Conservation (phyloP, 2,888 invertebrate genomes). For the Andrena dorsata region DNA sequence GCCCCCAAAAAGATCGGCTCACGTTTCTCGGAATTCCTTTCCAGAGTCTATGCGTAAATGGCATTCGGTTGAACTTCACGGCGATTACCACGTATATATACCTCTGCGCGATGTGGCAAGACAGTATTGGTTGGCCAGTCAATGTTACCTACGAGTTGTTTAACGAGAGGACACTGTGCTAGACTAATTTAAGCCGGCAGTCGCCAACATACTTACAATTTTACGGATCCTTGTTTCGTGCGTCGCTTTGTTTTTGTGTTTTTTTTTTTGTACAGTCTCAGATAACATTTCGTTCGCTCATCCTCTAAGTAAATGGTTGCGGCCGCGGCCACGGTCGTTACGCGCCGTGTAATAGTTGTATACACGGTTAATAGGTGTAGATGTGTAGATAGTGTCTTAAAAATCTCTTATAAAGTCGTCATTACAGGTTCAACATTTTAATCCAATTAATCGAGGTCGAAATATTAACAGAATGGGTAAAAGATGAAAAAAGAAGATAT, state of each 20-base stretch:
- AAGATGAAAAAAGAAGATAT: constrained; percentile 41
- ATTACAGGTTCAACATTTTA: constrained; percentile 79
- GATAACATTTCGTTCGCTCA: constrained; percentile 54
- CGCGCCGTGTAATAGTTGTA: constrained; percentile 51
- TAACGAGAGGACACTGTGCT: constrained; percentile 51
- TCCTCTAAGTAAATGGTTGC: constrained; percentile 42
- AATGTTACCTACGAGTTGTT: constrained; percentile 81
- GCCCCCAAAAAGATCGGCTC: not conserved
- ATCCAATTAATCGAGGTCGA: constrained; percentile 71
- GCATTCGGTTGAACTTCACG: constrained; percentile 10
- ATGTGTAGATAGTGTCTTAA: constrained; percentile 78
- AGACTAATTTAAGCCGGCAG: constrained; percentile 60
- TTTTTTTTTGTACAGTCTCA: constrained; percentile 64
- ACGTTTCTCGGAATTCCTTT: constrained; percentile 4
- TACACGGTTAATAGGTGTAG: constrained; percentile 66
- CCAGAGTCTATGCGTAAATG: constrained; percentile 17
- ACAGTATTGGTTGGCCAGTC: constrained; percentile 73
- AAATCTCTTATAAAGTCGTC: constrained; percentile 75
- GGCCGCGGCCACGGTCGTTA: constrained; percentile 4
- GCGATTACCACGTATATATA: constrained; percentile 29
- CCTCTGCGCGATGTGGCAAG: constrained; percentile 66
- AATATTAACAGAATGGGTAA: constrained; percentile 59
- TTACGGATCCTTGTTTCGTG: constrained; percentile 58
- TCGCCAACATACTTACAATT: constrained; percentile 58
- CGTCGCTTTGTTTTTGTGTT: constrained; percentile 50